Evolutionary conservation across 2,113 vertebrate species (phyloP).

Genomic region (Spheniscus mendiculus): DNA sequence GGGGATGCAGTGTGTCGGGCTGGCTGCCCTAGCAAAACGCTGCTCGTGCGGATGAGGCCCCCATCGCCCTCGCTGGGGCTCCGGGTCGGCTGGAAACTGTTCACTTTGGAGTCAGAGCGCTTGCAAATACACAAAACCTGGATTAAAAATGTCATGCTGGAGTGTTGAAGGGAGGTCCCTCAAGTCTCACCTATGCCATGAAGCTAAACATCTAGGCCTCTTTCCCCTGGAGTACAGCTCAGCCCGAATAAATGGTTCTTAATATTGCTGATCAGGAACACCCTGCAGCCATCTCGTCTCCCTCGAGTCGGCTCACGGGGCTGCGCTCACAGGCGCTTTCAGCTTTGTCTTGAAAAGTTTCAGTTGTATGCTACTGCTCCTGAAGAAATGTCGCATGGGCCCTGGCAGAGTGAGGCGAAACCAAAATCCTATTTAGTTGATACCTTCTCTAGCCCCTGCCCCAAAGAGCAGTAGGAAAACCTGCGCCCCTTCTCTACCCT

Average conservation of each 20-base stretch:
- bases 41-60: rapidly evolving
- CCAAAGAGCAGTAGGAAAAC: neutral
- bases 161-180: neutral
- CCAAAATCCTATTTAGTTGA: neutral
- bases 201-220: neutral
- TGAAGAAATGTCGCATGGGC: neutral
- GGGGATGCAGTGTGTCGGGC: rapidly evolving
- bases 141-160: neutral
- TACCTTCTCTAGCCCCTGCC: neutral
- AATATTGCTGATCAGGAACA: neutral
- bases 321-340: rapidly evolving
- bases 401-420: neutral
- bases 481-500: neutral
- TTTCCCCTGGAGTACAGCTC: neutral
- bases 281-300: neutral
- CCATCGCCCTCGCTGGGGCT: rapidly evolving
- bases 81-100: rapidly evolving
- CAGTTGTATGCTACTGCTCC: neutral
- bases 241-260: neutral
- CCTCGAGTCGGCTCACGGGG: rapidly evolving
- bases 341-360: neutral
- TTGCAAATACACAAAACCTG: neutral
- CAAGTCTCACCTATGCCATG: neutral
- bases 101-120: rapidly evolving
- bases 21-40: neutral